These are phyloP conservation scores for Siniperca obscura DNA, from an alignment of 2,797 vertebrate genomes.

Conservation along the genomic window DNA sequence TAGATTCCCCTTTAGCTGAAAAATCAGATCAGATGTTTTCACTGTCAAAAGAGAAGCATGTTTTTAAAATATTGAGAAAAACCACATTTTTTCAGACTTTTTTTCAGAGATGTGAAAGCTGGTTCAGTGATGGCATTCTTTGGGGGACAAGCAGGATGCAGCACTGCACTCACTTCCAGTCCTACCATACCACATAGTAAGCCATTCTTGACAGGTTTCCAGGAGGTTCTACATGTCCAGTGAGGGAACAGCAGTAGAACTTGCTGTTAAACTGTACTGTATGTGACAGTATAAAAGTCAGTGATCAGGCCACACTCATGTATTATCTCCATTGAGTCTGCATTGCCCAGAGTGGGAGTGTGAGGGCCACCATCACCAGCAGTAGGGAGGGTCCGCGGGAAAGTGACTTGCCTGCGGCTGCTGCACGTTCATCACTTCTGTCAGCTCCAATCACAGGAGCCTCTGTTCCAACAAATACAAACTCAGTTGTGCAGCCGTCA, in stretches of 20 bases:
- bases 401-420: conserved; percentile 69
- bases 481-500: conserved; percentile 94
- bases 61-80: conserved; percentile 83
- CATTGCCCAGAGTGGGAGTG: conserved; percentile 78
- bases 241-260: conserved; percentile 86
- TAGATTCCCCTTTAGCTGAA: conserved; percentile 76
- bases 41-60: conserved; percentile 74
- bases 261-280: conserved; percentile 73
- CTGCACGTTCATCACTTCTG: conserved; percentile 90
- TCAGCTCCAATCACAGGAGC: conserved; percentile 88
- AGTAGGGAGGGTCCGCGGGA: conserved; percentile 71
- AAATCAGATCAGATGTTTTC: conserved; percentile 56
- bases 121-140: conserved; percentile 90
- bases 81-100: conserved; percentile 54
- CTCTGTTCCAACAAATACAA: conserved; percentile 90
- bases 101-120: conserved; percentile 74
- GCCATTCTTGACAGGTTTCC: conserved; percentile 80
- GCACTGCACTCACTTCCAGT: conserved; percentile 85
- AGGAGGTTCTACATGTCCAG: conserved; percentile 80
- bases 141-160: conserved; percentile 90
- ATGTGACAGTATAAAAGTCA: conserved; percentile 65
- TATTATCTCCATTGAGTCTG: conserved; percentile 97
- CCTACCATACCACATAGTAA: conserved; percentile 65
- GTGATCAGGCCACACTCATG: conserved; percentile 44
- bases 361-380: conserved; percentile 79